These are phyloP conservation scores for Xenentodon cancila DNA, from an alignment of 2,797 vertebrate species.

Conservation along the genomic window DNA sequence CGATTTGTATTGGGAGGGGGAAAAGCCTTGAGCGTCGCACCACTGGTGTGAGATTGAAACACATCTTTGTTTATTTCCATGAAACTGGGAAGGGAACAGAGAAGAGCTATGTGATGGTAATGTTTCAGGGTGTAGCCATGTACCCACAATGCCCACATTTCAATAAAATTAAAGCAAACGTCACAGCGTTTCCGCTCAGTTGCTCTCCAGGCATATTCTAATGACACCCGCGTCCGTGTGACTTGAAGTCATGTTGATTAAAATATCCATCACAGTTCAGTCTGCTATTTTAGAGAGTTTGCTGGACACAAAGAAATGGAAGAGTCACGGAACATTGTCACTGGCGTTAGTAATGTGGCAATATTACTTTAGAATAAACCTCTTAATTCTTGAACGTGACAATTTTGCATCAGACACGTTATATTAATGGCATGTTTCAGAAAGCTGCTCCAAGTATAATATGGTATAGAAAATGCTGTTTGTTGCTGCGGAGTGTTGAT, in stretches of 20 bases:
- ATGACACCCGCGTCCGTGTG: constrained; percentile 35
- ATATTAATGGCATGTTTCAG: constrained; percentile 7
- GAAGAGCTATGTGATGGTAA: constrained; percentile 25
- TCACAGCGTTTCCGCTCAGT: constrained; percentile 26
- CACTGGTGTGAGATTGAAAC: constrained; percentile 35
- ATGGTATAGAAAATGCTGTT: constrained; percentile 26
- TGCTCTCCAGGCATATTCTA: constrained; percentile 30
- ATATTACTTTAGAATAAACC: constrained; percentile 12
- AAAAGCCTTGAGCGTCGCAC: constrained; percentile 38
- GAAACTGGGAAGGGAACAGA: constrained; percentile 26
- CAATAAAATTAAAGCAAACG: constrained; percentile 43
- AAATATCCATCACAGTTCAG: constrained; percentile 9
- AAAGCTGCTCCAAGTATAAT: too few relatives aligned
- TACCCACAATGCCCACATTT: constrained; percentile 40
- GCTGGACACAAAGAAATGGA: constrained; percentile 9
- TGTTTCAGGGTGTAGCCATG: constrained; percentile 25
- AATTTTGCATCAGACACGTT: constrained; percentile 39
- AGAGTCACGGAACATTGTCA: constrained; percentile 14
- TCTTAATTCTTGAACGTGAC: constrained; percentile 33
- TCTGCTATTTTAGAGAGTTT: constrained; percentile 16
- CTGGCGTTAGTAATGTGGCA: constrained; percentile 9
- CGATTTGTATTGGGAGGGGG: constrained; percentile 44
- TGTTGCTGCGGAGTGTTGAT: constrained; percentile 28
- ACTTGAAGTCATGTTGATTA: constrained; percentile 26
- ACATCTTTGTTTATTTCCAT: constrained; percentile 49